Percentiles rank a stretch among this genome's conserved stretches.
These are phyloP conservation scores for Seira ritae DNA, from an alignment of 2,888 invertebrate genomes.

Conservation along the genomic window DNA sequence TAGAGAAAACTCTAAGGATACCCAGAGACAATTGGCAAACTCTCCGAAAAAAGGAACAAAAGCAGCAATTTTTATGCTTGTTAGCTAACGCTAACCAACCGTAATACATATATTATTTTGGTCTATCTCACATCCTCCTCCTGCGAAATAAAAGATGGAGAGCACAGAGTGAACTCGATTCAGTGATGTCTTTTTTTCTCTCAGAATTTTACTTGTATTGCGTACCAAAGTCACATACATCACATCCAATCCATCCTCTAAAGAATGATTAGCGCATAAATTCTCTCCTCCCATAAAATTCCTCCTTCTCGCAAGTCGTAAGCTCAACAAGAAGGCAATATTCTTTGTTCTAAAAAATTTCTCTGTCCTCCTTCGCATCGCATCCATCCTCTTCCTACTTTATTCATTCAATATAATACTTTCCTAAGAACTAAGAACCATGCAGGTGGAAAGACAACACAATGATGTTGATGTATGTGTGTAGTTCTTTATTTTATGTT, in stretches of 20 bases:
- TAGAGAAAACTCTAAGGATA: background rate
- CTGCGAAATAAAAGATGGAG: background rate
- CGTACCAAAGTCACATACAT: conserved; percentile 51
- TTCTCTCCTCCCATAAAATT: conserved; percentile 49
- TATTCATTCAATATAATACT: no score
- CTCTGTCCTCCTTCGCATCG: no score
- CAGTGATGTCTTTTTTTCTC: background rate
- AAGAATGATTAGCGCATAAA: conserved; percentile 63
- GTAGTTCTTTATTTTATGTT: background rate
- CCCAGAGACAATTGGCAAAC: background rate
- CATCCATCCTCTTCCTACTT: no score
- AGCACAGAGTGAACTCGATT: background rate
- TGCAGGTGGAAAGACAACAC: conserved; percentile 26
- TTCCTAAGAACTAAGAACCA: no score
- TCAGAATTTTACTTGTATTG: conserved; percentile 27
- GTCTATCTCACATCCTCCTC: background rate
- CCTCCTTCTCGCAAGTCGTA: conserved; percentile 37
- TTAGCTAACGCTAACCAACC: conserved; percentile 11
- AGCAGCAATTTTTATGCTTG: no score
- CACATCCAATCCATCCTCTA: conserved; percentile 46
- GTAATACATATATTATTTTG: conserved; percentile 9
- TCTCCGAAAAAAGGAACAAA: background rate
- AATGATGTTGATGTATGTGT: conserved; percentile 33
- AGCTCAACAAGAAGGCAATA: no score
- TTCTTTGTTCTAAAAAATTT: no score